A percentile compares a stretch with the other conserved stretches of the same genome.
These are phyloP conservation scores for Dryobotodes eremita DNA, from an alignment of 2,888 invertebrate species.

Conservation along the genomic window DNA sequence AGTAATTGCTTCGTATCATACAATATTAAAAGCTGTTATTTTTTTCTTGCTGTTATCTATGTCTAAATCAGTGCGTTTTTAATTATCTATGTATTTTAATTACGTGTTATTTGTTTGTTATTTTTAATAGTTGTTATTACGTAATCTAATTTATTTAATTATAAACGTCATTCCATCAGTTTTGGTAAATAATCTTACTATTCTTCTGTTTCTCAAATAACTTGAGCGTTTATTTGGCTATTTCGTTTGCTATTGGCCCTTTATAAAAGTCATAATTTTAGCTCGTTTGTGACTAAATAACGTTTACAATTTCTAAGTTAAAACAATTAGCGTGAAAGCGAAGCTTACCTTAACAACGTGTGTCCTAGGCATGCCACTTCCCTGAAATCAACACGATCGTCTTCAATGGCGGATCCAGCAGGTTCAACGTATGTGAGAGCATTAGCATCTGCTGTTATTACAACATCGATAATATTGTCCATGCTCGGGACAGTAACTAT, in stretches of 20 bases:
- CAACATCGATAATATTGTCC: constrained; percentile 83
- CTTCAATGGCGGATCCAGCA: constrained; percentile 64
- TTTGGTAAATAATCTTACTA: background rate
- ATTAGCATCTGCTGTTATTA: constrained; percentile 82
- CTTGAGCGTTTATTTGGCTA: background rate
- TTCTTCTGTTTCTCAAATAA: background rate
- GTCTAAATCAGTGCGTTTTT: constrained; percentile 36
- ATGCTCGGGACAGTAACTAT: constrained; percentile 88
- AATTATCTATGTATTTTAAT: constrained; percentile 19
- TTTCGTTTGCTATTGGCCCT: too few species aligned
- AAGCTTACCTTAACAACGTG: constrained; percentile 88
- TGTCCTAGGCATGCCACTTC: constrained; percentile 85
- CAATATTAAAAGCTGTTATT: constrained; percentile 72
- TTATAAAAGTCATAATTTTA: background rate
- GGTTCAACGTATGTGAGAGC: constrained; percentile 71
- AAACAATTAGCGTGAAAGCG: constrained; percentile 77
- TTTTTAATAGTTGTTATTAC: constrained; percentile 15
- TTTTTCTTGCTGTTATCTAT: constrained; percentile 11
- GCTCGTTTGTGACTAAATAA: constrained; percentile 22
- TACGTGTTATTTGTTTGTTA: constrained; percentile 19
- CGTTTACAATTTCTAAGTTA: constrained; percentile 43
- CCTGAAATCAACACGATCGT: constrained; percentile 86
- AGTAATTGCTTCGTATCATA: constrained; percentile 53
- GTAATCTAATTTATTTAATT: constrained; percentile 22
- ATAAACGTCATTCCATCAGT: constrained; percentile 37